Evolutionary conservation across 2,113 vertebrate genomes (phyloP), one percentile per base, ranked within the genome.

Genomic region (Prunella himalayana): DNA sequence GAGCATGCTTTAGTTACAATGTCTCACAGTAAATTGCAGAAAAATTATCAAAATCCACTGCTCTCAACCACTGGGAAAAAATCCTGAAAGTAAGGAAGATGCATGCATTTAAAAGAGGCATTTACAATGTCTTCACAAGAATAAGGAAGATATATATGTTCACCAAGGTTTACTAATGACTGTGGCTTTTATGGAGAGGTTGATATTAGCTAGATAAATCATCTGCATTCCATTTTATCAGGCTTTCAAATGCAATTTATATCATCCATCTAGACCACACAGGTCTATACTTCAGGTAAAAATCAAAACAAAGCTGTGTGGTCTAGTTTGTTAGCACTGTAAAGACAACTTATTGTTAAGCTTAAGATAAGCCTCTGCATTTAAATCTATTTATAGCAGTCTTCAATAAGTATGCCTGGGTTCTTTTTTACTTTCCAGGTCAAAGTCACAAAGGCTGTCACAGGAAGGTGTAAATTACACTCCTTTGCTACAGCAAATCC

Each of bases 251-350:
- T 92, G 88, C 85, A 96, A 95, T 95, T 96, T 89, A 95, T 88
- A 78, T 64, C 64, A 96, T 86, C 88, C 88, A 94, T 91, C 88
- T 90, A 97, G 96, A 96, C 96, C 96, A 97, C 96, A 97, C 95
- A 97, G 70, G 82, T 82, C 84, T 91, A 76, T 68, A 85, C 54
- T 70, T 94, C 90, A 97, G 88, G 95, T 96, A 82, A 86, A 96
- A 82, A 86, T 84, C 84, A 95, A 96, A 92, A 92, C 90, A 97
- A 94, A 91, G 28, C 89, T 95, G 96, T 97, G 96, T 97, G 96
- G 96, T 95, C 97, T 72, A 42, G 65, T 92, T 85, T 93, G 68
- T 88, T 88, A 95, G 47, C 88, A 60, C 64, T 60, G 20, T 86
- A 92, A 92, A 90, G 82, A 71, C 64, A 93, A 86, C 64, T 90